Base-by-base conservation (phyloP, 2,888 invertebrate species). In the Erebia ligea region DNA sequence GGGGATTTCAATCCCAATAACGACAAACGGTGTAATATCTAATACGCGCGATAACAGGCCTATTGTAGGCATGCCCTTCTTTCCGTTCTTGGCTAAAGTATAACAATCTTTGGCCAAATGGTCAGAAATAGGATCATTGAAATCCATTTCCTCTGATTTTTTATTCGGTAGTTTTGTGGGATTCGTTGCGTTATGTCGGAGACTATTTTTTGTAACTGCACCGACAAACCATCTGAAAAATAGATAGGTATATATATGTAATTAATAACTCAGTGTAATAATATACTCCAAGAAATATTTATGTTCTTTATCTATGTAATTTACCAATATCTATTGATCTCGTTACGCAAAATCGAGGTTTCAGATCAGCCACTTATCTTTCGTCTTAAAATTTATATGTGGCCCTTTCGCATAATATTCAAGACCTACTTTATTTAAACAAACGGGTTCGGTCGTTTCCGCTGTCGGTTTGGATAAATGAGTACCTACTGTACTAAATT, bases 21-120 rank as follows among this genome's bases (percentile, higher is more conserved):
- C 87, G 11, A 96, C 96, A 84, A 95, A 97, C 54, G 95, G 89
- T 79, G 97, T 96, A 63, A 95, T 95, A 82, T 98, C 97, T 71
- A 98, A 86, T 78, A 97, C 94, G 63, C 96, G 93, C 0, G 97
- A 96, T 59, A 97, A 85, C 75, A 95, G 94, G 15, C 97, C 96
- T 10, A 98, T 88, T 19, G 92, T 94, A 1, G 95, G 94, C 58
- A 77, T 75, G 45, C 75, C 79, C 42, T 69, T 76, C 34, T 74
- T 74, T 9, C 77, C 76, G 52, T 78, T 79, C 10, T 77, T 73
- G 70, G 94, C 90, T 72, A 94, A 85, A 3, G 95, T 95, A 52
- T 95, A 95, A 79, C 95, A 96, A 78, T 96, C 95, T 77, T 95
- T 95, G 77, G 95, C 94, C 13, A 96, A 86, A 8, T 95, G 94